Percentiles rank a stretch among this genome's conserved stretches.
These are phyloP conservation scores for Drosophila punjabiensis DNA, from an alignment of 1,140 invertebrate species.

Conservation along the genomic window DNA sequence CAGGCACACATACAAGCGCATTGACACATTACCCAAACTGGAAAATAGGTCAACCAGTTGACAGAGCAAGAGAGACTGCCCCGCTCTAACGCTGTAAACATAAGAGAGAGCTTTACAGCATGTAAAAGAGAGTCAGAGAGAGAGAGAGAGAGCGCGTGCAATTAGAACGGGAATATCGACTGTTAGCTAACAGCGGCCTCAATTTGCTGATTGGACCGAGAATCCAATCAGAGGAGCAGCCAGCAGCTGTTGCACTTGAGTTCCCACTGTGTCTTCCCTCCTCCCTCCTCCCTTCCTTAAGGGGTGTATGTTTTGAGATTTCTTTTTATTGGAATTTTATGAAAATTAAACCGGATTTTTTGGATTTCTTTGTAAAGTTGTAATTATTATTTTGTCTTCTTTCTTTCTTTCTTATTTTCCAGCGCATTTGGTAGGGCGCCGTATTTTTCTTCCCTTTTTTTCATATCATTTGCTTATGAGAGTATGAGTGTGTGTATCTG, in stretches of 20 bases:
- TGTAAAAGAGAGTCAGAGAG: conserved; percentile 18
- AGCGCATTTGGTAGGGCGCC: conserved; percentile 57
- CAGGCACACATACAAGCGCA: conserved; percentile 27
- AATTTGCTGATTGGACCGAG: conserved; percentile 58
- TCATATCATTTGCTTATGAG: conserved; percentile 31
- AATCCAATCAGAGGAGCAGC: conserved; percentile 27
- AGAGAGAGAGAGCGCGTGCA: conserved; percentile 23
- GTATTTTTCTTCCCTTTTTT: conserved; percentile 25
- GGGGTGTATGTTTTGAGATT: conserved; percentile 14
- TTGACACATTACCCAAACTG: conserved; percentile 72
- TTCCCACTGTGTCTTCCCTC: background rate
- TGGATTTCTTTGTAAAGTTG: conserved; percentile 59
- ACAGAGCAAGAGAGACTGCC: conserved; percentile 44
- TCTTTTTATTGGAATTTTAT: conserved; percentile 64
- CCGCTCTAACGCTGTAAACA: conserved; percentile 51
- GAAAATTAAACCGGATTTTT: conserved; percentile 74
- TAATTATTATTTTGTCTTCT: conserved; percentile 51
- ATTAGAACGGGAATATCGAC: conserved; percentile 71
- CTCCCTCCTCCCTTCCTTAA: background rate
- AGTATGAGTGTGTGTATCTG: conserved; percentile 18
- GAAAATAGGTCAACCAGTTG: conserved; percentile 79
- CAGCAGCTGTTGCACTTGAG: conserved; percentile 50
- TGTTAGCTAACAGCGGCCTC: conserved; percentile 72
- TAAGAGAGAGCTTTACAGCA: conserved; percentile 40
- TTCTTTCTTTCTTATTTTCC: conserved; percentile 27